phyloP scores from a whole-genome alignment of 92 coral and sea anemone species.

The Virgularia gustaviana region DNA sequence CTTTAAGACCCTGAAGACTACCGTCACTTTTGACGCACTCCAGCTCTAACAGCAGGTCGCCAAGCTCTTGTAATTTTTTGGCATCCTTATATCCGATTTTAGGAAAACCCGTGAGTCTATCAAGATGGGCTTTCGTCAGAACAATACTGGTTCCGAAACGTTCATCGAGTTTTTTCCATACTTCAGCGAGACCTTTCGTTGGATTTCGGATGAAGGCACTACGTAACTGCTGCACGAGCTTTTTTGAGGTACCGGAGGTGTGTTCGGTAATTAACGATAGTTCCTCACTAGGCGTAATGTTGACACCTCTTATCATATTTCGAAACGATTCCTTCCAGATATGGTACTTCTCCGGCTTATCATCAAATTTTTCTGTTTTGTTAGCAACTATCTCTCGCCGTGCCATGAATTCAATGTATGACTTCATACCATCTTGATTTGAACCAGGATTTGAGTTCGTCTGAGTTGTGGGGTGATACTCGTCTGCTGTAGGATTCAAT shows the following conservation, averaged over 20 bases:
- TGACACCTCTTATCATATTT: constrained; percentile 54
- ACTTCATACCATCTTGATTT: constrained; percentile 8
- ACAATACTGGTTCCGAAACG: constrained; percentile 57
- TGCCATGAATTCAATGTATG: constrained; percentile 48
- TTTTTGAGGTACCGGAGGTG: constrained; percentile 40
- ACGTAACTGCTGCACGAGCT: constrained; percentile 48
- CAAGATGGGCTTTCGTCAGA: constrained; percentile 52
- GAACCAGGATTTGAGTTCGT: no score
- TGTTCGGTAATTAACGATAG: constrained; percentile 50
- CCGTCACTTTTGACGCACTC: constrained; percentile 58
- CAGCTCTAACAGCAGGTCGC: constrained; percentile 50
- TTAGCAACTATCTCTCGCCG: constrained; percentile 46
- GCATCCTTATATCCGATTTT: constrained; percentile 34
- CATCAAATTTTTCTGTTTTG: constrained; percentile 59
- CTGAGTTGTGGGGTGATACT: constrained; percentile 8
- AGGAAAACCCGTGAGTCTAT: constrained; percentile 41
- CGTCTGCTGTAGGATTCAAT: constrained; percentile 31
- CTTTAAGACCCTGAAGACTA: constrained; percentile 52
- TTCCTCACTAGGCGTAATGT: constrained; percentile 49
- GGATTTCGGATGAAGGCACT: constrained; percentile 54
- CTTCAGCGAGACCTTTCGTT: constrained; percentile 41
- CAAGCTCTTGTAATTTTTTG: constrained; percentile 53
- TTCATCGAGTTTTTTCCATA: constrained; percentile 53
- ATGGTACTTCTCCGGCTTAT: constrained; percentile 56
- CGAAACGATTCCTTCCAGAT: constrained; percentile 53